Evolutionary conservation across 2,888 invertebrate genomes (phyloP), one percentile per base, ranked within the genome.

Genomic region (Amblyteles armatorius): DNA sequence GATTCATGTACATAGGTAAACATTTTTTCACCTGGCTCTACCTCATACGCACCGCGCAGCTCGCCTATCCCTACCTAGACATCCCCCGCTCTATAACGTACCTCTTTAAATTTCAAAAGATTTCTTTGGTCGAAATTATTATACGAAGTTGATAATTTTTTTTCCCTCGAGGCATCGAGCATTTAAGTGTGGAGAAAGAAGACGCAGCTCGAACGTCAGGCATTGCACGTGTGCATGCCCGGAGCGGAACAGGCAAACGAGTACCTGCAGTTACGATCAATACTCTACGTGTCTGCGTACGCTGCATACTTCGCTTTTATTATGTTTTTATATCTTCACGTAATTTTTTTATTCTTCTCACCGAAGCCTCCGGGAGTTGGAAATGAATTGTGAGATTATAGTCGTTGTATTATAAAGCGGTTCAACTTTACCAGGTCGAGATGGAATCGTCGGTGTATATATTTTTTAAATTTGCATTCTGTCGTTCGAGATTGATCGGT

Each of bases 261-360:
- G 90, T 90, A 89, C 89, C 90, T 87, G 88, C 88, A 89, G 88
- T 87, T 88, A 88, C 92, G 92, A 92, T 92, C 92, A 92, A 92
- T 92, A 92, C 91, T 89, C 85, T 68, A 82, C 85, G 76, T 82
- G 74, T 74, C 86, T 87, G 90, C 87, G 87, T 88, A 86, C 80
- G 87, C 87, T 83, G 86, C 48, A 22, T 55, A 33, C 67, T 33
- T 19, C 22, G 36, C 72, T 55, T 40, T 40, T 33, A 52, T 29
- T 72, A 29, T 74, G 26, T 82, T 78, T 29, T 63, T 33, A 33
- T 63, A 33, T 63, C 33, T 33, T 57, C 1, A 16, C 4, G 63
- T 16, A 5, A 5, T 67, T 22, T 74, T 16, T 82, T 76, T 72
- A 73, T 79, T 65, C 48, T 68, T 73, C 44, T 72, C 63, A 33